Evolutionary conservation across 2,113 vertebrate genomes (phyloP), one percentile per base, ranked within the genome.

Genomic region (Connochaetes taurinus): DNA sequence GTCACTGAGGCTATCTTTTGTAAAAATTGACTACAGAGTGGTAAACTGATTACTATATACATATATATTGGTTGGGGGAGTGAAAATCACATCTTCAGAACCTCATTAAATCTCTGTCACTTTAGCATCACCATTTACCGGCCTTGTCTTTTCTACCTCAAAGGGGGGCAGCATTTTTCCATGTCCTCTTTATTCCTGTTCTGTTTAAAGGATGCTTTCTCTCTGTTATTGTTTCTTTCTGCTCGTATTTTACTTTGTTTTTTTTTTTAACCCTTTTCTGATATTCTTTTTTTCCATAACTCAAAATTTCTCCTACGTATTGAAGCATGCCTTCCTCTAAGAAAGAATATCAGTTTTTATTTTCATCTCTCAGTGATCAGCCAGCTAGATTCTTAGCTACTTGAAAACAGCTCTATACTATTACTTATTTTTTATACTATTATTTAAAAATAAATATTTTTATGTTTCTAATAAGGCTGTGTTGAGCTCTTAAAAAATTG

Each of bases 81-180:
- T 60, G 89, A 85, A 81, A 64, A 47, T 43, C 57, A 21, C 4
- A 2, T 94, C 82, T 80, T 80, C n/a, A 80, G 92, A 93, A 43
- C 33, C 71, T 96, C 64, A 8, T 87, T 84, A 91, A 74, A 86
- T 50, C 83, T 93, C 94, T 50, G 89, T 47, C 67, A 91, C 55
- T 76, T 57, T 16, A 67, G 57, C 7, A 1, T 43, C 84, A 64
- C 90, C 60, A 25, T 91, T 89, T 93, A 92, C 78, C 50, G 33
- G 95, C 91, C 91, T 87, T 91, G 86, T 45, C 80, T 89, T 92
- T 43, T 93, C 50, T 80, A 91, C 96, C 95, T 97, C 96, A 97
- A 97, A 98, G 97, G 96, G 87, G 94, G 97, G 97, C 98, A 98
- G 96, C 81, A 81, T 96, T 97, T 96, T 97, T 11, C 93, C 86